Evolutionary conservation across 2,797 vertebrate genomes (phyloP), one percentile per base, ranked within the genome.

Genomic region (Leptatherina wallacei): DNA sequence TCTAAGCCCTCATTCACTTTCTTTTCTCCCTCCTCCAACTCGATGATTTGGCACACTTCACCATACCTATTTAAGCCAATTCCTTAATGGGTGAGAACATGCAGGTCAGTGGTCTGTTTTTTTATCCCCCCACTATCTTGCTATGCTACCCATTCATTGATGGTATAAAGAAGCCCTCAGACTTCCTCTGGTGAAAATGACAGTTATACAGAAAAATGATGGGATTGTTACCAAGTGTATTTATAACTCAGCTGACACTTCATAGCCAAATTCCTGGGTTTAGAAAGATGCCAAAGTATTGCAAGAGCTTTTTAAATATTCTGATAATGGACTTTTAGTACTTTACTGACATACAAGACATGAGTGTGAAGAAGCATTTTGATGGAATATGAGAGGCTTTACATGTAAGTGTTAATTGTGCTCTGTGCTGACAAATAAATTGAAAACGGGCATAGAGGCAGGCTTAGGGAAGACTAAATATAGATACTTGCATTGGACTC

Each of bases 211-310:
- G 77, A 90, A 86, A 85, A 87, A 86, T 80, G 57, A 77, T 52
- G 38, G 66, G 86, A 83, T 78, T 84, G 56, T 88, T 86, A 57
- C 44, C 51, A 61, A 64, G 73, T 79, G 20, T 89, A 86, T 90
- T 92, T 91, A 86, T 86, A 89, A 78, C 69, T 68, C 9, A 64
- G n/a, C 44, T 89, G 61, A 84, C 85, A 84, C 73, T 42, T 56
- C 32, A 58, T 66, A 67, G 71, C 85, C 73, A 80, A 73, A 88
- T 88, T 82, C 77, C 80, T 76, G 69, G 51, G 69, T 80, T 84
- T 69, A 69, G 68, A 83, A 85, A 73, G 68, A 77, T 77, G 44
- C 42, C 57, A 12, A 13, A 82, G 33, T 20, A 4, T 59, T 55
- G 32, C 49, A 40, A 63, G 8, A 32, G 40, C 42, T 65, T 82